Base-by-base conservation (phyloP, 2,888 invertebrate species). In the Dyspetes luteomarginatus region DNA sequence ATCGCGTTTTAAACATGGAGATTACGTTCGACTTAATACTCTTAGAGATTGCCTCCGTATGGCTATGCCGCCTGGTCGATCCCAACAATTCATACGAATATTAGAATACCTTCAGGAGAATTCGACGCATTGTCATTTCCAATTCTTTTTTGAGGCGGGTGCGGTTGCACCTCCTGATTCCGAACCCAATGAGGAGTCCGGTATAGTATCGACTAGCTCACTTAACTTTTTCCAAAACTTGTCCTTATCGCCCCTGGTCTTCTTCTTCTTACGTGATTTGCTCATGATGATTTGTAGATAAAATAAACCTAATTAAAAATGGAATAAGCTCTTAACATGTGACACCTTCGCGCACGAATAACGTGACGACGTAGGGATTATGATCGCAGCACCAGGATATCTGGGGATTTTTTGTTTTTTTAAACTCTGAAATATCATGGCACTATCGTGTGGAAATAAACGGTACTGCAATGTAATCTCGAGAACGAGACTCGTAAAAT, bases 311-410 rank as follows among this genome's bases (percentile, higher is more conserved):
- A n/a, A n/a, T n/a, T n/a, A n/a, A n/a, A n/a, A n/a, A n/a, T 45
- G 9, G n/a, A 41, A 50, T 26, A 67, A 52, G 52, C 30, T 52
- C 67, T 74, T 15, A 62, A 79, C 62, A 65, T 69, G 75, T 26
- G 65, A 36, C 45, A 64, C 48, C 45, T 48, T 36, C 71, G 62
- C 41, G 69, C 80, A 76, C 80, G 58, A 80, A 71, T 58, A 80
- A 80, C 71, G 72, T 72, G 69, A 79, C 69, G 79, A 56, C 60
- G 60, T 12, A n/a, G 52, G 65, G 45, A n/a, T 19, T 65, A 62
- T 28, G 50, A 62, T 0, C 72, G 52, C 4, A 41, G 72, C 60
- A 26, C 26, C 62, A 72, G 60, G 71, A 7, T 50, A 24, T n/a
- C 9, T 26, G 48, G 50, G 71, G 48, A 22, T 36, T 50, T 48